Conservation (phyloP, 1,140 invertebrate genomes). For the Ceratoteleas bidentatus region DNA sequence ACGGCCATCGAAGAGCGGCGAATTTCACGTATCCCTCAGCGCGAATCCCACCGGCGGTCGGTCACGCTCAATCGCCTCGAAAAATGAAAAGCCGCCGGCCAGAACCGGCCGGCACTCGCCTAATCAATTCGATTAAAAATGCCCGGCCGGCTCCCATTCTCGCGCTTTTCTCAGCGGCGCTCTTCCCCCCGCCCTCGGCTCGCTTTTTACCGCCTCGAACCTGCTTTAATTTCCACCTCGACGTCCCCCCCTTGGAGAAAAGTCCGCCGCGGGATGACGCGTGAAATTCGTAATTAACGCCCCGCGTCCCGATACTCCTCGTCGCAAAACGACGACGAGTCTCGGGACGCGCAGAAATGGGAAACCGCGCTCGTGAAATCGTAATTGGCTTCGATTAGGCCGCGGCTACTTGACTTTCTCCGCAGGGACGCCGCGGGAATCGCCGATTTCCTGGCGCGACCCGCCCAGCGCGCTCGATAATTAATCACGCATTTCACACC, state of each 20-base stretch:
- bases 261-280: constrained; percentile 29
- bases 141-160: neutral
- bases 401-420: constrained; percentile 57
- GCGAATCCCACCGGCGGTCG: too few species aligned
- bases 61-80: constrained; percentile 10
- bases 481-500: constrained; percentile 76
- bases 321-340: constrained; percentile 25
- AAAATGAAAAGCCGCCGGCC: constrained; percentile 31
- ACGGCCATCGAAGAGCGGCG: too few species aligned
- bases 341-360: constrained; percentile 3
- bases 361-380: constrained; percentile 45
- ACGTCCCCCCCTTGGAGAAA: constrained; percentile 35
- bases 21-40: too few species aligned
- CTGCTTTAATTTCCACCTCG: constrained; percentile 47
- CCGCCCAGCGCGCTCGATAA: too few species aligned
- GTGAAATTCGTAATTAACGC: constrained; percentile 62
- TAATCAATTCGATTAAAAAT: constrained; percentile 57
- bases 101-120: constrained; percentile 36
- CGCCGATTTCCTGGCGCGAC: constrained; percentile 51
- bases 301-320: constrained; percentile 37
- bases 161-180: constrained; percentile 18
- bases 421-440: constrained; percentile 30
- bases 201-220: constrained; percentile 26
- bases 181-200: neutral
- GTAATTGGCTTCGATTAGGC: constrained; percentile 54